phyloP scores from a whole-genome alignment of 1,140 invertebrate species.

The Helicorthomorpha holstii region DNA sequence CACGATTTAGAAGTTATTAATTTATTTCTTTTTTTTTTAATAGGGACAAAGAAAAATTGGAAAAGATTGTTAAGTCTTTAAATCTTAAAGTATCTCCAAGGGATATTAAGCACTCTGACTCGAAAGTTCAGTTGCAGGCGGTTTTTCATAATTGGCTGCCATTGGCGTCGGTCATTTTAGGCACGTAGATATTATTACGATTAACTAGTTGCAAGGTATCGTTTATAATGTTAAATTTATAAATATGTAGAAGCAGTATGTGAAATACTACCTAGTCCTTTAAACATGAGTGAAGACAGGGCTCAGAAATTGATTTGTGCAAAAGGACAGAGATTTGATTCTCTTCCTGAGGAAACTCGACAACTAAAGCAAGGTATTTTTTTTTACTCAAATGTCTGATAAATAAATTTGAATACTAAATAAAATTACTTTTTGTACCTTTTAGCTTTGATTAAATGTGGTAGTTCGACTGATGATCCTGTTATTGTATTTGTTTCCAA shows the following conservation, averaged over 20 bases:
- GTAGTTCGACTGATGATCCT: slow-evolving; percentile 39
- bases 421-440: slow-evolving; percentile 6
- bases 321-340: slow-evolving; percentile 44
- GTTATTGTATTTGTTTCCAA: slow-evolving; percentile 88
- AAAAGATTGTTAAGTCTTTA: slow-evolving; percentile 63
- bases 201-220: slow-evolving; percentile 16
- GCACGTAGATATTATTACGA: no score
- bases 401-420: slow-evolving; percentile 3
- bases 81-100: slow-evolving; percentile 55
- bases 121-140: slow-evolving; percentile 55
- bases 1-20: not conserved
- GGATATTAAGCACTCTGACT: slow-evolving; percentile 61
- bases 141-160: slow-evolving; percentile 81
- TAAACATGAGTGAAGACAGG: slow-evolving; percentile 55
- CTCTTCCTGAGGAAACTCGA: slow-evolving; percentile 48
- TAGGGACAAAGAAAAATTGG: slow-evolving; percentile 58
- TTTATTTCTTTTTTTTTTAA: slow-evolving; percentile 7
- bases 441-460: slow-evolving; percentile 50
- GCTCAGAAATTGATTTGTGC: slow-evolving; percentile 57
- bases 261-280: slow-evolving; percentile 65
- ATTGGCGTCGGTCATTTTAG: slow-evolving; percentile 53
- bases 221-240: slow-evolving; percentile 3
- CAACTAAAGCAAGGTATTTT: slow-evolving; percentile 40
- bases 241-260: slow-evolving; percentile 25
- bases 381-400: not conserved